Percentiles rank a stretch among this genome's conserved stretches.
phyloP scores from a whole-genome alignment of 2,888 invertebrate genomes.

The Spicauda simplicius region DNA sequence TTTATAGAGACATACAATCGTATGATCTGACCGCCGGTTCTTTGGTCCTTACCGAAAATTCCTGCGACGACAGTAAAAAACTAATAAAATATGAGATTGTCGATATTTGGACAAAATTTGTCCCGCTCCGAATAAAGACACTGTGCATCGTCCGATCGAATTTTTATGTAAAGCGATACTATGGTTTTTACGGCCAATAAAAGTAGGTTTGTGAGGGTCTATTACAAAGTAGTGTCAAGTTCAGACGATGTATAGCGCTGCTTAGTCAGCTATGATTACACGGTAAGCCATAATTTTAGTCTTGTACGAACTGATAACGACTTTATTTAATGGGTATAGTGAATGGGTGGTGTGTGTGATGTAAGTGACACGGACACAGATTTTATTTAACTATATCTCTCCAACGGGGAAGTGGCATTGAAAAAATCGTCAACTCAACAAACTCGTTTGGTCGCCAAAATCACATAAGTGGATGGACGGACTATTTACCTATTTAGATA shows the following conservation, averaged over 20 bases:
- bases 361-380: too few relatives aligned
- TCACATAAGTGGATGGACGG: too few relatives aligned
- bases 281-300: background rate
- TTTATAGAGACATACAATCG: conserved; percentile 78
- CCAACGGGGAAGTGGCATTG: too few relatives aligned
- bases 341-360: too few relatives aligned
- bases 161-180: conserved; percentile 49
- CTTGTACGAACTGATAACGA: background rate
- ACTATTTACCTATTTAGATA: too few relatives aligned
- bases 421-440: too few relatives aligned
- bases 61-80: conserved; percentile 60
- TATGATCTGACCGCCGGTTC: conserved; percentile 61
- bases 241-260: conserved; percentile 3
- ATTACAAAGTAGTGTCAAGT: conserved; percentile 34
- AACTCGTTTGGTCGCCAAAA: too few relatives aligned
- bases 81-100: conserved; percentile 66
- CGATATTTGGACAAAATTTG: conserved; percentile 52
- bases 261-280: conserved; percentile 17
- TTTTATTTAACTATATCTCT: too few relatives aligned
- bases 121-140: conserved; percentile 41
- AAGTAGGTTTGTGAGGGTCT: conserved; percentile 36
- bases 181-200: conserved; percentile 44
- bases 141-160: conserved; percentile 33
- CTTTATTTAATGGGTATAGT: background rate
- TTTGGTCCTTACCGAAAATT: conserved; percentile 60